A percentile compares a stretch with the other conserved stretches of the same genome.
Conservation (phyloP, 2,888 invertebrate species). For the Ischnus inquisitorius region DNA sequence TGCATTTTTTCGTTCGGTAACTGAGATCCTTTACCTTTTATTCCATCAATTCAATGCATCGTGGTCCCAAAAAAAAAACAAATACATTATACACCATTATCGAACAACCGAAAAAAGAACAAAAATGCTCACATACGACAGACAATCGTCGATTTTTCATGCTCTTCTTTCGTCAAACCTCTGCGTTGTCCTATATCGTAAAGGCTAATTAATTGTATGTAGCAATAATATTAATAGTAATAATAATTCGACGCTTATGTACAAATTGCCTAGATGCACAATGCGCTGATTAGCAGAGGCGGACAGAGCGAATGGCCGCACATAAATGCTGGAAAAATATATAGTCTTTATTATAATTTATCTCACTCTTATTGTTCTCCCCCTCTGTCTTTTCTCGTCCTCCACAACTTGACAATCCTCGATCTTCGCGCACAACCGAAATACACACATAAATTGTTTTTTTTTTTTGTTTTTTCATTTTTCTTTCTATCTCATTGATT, state of each 20-base stretch:
- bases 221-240: constrained; percentile 47
- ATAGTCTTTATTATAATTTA: constrained; percentile 76
- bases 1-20: background rate
- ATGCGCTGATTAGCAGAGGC: constrained; percentile 47
- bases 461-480: background rate
- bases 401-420: constrained; percentile 4
- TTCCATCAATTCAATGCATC: constrained; percentile 39
- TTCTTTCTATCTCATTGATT: constrained; percentile 42
- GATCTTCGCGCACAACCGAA: constrained; percentile 64
- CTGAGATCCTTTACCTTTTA: constrained; percentile 46
- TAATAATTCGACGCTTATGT: constrained; percentile 64
- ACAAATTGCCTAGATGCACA: constrained; percentile 67
- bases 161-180: constrained; percentile 32
- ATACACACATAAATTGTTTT: constrained; percentile 33
- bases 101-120: constrained; percentile 25
- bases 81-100: constrained; percentile 31
- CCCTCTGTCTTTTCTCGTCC: constrained; percentile 45
- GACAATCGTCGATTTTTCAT: constrained; percentile 39
- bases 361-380: constrained; percentile 67
- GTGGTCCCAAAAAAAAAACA: constrained; percentile 52
- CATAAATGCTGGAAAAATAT: constrained; percentile 81
- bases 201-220: constrained; percentile 49
- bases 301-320: constrained; percentile 58
- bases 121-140: constrained; percentile 7
- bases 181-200: constrained; percentile 41